These are phyloP conservation scores for Bombus superbus DNA, from an alignment of 1,140 invertebrate species.

Conservation along the genomic window DNA sequence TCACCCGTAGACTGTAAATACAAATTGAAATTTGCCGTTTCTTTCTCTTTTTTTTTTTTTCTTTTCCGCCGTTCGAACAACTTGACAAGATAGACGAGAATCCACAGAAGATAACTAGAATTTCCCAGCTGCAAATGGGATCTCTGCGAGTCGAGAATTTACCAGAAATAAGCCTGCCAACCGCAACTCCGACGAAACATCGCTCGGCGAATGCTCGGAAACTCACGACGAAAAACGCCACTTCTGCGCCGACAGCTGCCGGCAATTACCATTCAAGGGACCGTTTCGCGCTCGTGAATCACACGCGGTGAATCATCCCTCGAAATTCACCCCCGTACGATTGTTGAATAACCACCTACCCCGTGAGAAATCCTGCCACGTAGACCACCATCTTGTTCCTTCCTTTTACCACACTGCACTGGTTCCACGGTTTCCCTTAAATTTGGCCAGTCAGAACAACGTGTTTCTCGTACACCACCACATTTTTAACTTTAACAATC, in stretches of 20 bases:
- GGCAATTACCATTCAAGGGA: slow-evolving; percentile 24
- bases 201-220: neutral
- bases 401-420: neutral
- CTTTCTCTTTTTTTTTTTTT: too few species aligned
- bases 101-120: neutral
- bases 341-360: slow-evolving; percentile 80
- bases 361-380: slow-evolving; percentile 84
- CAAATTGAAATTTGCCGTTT: too few species aligned
- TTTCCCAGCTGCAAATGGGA: neutral
- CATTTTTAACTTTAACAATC: too few species aligned
- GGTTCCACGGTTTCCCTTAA: neutral
- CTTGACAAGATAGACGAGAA: too few species aligned
- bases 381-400: slow-evolving; percentile 85
- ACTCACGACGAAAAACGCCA: neutral
- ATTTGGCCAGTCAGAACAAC: too few species aligned
- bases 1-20: too few species aligned
- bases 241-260: slow-evolving; percentile 10
- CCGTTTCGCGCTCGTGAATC: slow-evolving; percentile 30
- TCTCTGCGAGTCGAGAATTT: neutral
- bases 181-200: neutral
- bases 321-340: slow-evolving; percentile 36
- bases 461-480: too few species aligned
- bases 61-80: too few species aligned
- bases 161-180: neutral
- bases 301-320: slow-evolving; percentile 38